Conservation (phyloP, 92 coral and sea anemone species). For the Plumapathes pennacea region DNA sequence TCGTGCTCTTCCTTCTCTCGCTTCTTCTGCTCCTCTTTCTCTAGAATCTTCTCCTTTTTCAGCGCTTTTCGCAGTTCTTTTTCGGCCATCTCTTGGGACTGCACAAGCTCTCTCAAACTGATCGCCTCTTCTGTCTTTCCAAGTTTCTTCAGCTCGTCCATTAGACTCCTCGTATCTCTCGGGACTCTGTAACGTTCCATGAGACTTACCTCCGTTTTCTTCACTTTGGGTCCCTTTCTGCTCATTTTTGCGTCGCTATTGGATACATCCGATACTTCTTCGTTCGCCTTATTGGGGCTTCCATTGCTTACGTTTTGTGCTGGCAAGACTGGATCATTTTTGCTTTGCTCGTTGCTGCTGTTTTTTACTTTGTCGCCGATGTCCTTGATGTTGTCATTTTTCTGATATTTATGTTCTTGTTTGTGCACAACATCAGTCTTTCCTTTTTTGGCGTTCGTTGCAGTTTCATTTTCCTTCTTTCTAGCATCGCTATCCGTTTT, state of each 20-base stretch:
- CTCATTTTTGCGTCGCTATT: conserved; percentile 1
- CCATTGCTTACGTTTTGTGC: too few species aligned
- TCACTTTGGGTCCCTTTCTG: conserved; percentile 1
- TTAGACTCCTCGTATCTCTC: conserved; percentile 26
- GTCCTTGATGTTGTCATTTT: neutral
- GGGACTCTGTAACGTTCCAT: conserved; percentile 35
- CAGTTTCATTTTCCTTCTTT: neutral
- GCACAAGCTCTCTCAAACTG: conserved; percentile 18
- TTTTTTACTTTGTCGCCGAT: conserved; percentile 2
- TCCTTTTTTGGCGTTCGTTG: neutral
- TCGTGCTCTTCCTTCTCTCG: conserved; percentile 25
- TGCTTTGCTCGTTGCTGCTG: neutral
- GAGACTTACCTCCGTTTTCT: conserved; percentile 2
- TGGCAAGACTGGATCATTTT: conserved; percentile 5
- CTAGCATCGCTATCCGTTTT: neutral
- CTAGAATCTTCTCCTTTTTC: conserved; percentile 20
- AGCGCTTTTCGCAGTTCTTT: conserved; percentile 29
- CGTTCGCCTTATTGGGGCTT: neutral
- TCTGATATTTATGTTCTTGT: neutral
- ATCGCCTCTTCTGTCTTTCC: conserved; percentile 28
- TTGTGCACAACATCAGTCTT: neutral
- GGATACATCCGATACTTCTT: conserved; percentile 7
- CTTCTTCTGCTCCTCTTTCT: conserved; percentile 34
- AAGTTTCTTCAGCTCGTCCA: conserved; percentile 16
- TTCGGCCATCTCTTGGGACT: conserved; percentile 21